A percentile compares a stretch with the other conserved stretches of the same genome.
Evolutionary conservation across 1,140 invertebrate species (phyloP).

Genomic region (Phymastichus coffea): DNA sequence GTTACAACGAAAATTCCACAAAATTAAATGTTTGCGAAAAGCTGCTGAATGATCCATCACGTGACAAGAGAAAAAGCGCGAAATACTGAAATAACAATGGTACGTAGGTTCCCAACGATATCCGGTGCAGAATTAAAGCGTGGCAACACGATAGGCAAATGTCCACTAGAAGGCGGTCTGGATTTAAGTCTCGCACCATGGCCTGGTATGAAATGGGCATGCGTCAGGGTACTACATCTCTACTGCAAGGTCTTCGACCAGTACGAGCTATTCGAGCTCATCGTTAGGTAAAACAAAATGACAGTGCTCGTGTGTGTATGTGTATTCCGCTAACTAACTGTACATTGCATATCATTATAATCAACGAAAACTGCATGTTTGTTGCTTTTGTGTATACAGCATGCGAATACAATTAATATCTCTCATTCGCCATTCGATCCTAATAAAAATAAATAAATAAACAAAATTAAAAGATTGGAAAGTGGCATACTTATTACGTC

Average conservation of each 20-base stretch:
- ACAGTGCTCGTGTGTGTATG: neutral
- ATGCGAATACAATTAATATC: too few relatives aligned
- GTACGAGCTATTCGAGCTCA: conserved; percentile 74
- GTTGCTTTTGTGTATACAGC: too few relatives aligned
- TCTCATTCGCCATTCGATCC: too few relatives aligned
- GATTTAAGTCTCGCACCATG: conserved; percentile 61
- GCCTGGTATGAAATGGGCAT: conserved; percentile 76
- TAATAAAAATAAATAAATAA: too few relatives aligned
- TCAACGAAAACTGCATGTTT: too few relatives aligned
- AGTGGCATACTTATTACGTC: too few relatives aligned
- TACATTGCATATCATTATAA: too few relatives aligned
- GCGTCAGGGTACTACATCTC: conserved; percentile 75
- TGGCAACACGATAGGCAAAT: conserved; percentile 44
- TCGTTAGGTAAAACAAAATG: conserved; percentile 66
- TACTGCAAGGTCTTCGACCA: conserved; percentile 83
- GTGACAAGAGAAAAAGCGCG: too few relatives aligned
- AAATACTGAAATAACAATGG: too few relatives aligned
- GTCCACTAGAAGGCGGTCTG: conserved; percentile 51
- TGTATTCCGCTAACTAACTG: neutral
- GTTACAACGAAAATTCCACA: conserved; percentile 1
- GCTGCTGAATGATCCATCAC: too few relatives aligned
- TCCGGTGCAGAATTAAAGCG: conserved; percentile 49
- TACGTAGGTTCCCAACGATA: conserved; percentile 46
- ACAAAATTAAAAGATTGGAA: too few relatives aligned
- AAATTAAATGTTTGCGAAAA: neutral